phyloP scores from a whole-genome alignment of 2,888 invertebrate genomes.

The Poecilobothrus nobilitatus region DNA sequence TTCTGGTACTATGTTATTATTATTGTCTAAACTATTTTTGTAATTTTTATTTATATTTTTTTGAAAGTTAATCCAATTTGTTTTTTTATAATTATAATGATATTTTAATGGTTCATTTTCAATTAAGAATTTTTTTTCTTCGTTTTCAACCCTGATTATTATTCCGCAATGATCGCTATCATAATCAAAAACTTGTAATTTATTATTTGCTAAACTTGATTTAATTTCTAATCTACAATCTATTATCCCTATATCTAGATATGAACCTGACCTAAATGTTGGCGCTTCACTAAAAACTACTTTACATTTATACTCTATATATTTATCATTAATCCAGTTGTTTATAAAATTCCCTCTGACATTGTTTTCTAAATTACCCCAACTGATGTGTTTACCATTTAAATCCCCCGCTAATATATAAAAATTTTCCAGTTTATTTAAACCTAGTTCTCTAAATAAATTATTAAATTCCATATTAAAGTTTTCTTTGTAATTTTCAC shows the following conservation, averaged over 20 bases:
- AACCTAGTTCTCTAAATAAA: background rate
- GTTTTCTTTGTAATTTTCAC: background rate
- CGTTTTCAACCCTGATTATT: too few species aligned
- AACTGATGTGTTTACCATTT: background rate
- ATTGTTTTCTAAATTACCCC: background rate
- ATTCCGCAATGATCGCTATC: too few species aligned
- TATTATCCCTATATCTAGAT: background rate
- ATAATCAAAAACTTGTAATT: too few species aligned
- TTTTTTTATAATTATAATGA: too few species aligned
- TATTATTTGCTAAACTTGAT: too few species aligned
- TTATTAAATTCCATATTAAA: background rate
- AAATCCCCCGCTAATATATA: constrained; percentile 9
- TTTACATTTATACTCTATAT: too few species aligned
- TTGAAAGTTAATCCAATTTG: too few species aligned
- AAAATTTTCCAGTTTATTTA: background rate
- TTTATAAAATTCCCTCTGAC: background rate
- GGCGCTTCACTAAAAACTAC: background rate
- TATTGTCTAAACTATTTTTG: background rate
- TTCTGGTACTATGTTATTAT: background rate
- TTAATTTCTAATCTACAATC: too few species aligned
- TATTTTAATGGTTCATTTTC: too few species aligned
- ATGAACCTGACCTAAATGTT: background rate
- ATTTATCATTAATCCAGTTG: background rate
- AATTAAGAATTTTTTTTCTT: too few species aligned
- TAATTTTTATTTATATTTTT: background rate